Evolutionary conservation across 2,797 vertebrate genomes (phyloP).

Genomic region (Periophthalmus magnuspinnatus): DNA sequence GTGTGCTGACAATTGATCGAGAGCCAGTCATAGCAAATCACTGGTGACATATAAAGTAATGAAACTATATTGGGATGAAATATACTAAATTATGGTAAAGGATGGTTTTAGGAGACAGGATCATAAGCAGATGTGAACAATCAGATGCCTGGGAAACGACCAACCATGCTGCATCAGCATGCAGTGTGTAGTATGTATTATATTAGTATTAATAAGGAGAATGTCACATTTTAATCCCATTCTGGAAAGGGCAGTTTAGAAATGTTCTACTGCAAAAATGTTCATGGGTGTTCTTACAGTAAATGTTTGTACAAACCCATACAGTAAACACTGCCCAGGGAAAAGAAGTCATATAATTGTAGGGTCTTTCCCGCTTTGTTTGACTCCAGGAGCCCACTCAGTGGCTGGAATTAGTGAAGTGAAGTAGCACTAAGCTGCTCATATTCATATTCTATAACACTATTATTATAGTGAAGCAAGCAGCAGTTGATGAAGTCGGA

Average conservation of each 20-base stretch:
- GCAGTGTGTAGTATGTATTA: too few relatives aligned
- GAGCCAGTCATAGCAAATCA: conserved; percentile 13
- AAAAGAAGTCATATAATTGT: conserved; percentile 61
- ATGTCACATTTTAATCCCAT: neutral
- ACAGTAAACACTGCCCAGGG: conserved; percentile 54
- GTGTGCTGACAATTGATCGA: neutral
- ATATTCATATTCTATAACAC: neutral
- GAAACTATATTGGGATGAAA: conserved; percentile 19
- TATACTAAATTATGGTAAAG: conserved; percentile 6
- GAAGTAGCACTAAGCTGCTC: conserved; percentile 17
- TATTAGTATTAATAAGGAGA: too few relatives aligned
- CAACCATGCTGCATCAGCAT: neutral
- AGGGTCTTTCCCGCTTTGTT: conserved; percentile 36
- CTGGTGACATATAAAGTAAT: conserved; percentile 5
- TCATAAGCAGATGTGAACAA: conserved; percentile 6
- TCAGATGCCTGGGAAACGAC: neutral
- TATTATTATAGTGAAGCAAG: neutral
- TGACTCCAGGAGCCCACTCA: conserved; percentile 30
- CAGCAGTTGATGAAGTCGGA: conserved; percentile 21
- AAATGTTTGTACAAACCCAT: conserved; percentile 22
- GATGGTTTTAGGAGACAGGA: neutral
- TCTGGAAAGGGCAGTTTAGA: neutral
- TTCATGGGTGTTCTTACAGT: neutral
- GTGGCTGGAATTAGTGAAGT: conserved; percentile 20
- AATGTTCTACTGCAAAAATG: neutral